These are phyloP conservation scores for Coelinius sp. DNA, from an alignment of 2,888 invertebrate genomes.

Conservation along the genomic window DNA sequence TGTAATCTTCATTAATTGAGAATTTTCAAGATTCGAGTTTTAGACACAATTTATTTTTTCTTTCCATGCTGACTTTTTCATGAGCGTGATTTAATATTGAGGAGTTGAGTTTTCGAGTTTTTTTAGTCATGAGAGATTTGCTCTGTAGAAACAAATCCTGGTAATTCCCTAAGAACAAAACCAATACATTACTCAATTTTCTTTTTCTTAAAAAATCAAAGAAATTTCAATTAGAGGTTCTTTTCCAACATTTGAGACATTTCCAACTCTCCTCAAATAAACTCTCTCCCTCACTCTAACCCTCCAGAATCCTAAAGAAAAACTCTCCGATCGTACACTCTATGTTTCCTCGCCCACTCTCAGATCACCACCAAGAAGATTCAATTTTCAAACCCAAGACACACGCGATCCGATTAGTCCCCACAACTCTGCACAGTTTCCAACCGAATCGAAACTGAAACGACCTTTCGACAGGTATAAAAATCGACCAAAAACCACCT, in stretches of 20 bases:
- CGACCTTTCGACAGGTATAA: slow-evolving; percentile 7
- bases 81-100: too few species aligned
- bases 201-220: background rate
- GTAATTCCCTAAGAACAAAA: background rate
- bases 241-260: background rate
- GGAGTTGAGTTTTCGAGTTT: too few species aligned
- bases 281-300: background rate
- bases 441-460: slow-evolving; percentile 26
- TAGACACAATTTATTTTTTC: background rate
- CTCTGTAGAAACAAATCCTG: too few species aligned
- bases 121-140: too few species aligned
- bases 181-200: background rate
- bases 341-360: background rate
- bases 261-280: background rate
- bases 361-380: slow-evolving; percentile 14
- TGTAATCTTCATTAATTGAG: background rate
- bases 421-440: background rate
- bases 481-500: background rate
- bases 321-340: background rate
- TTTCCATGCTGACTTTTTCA: too few species aligned
- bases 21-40: background rate
- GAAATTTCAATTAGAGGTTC: slow-evolving; percentile 7
- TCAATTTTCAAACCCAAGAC: slow-evolving; percentile 29
- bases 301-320: background rate
- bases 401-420: slow-evolving; percentile 36